phyloP scores from a whole-genome alignment of 2,113 vertebrate species.

The Pachyramphus minor region DNA sequence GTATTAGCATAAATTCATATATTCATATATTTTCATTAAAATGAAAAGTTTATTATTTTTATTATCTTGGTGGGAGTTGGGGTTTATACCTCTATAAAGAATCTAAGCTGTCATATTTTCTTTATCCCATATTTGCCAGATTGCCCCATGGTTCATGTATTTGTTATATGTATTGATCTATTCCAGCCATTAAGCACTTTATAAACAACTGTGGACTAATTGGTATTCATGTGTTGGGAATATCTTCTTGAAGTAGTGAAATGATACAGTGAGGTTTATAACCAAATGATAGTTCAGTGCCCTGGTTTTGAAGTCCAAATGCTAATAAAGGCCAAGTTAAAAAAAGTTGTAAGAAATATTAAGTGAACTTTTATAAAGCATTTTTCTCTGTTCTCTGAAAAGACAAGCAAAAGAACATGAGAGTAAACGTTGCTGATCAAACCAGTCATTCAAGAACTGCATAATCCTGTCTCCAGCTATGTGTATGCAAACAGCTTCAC shows the following conservation, averaged over 20 bases:
- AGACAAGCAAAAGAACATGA: background rate
- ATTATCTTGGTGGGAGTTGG: constrained; percentile 4
- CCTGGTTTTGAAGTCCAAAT: background rate
- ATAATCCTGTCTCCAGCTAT: background rate
- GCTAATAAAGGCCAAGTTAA: background rate
- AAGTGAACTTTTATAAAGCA: background rate
- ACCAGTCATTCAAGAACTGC: background rate
- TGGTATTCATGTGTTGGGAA: constrained; percentile 6
- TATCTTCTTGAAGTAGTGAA: background rate
- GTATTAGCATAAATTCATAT: constrained; percentile 47
- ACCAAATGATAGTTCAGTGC: background rate
- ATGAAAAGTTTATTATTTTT: constrained; percentile 50
- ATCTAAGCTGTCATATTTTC: constrained; percentile 16
- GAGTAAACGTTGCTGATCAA: background rate
- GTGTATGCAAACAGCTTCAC: background rate
- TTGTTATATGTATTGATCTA: constrained; percentile 40
- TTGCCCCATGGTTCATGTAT: constrained; percentile 26
- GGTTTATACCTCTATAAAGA: constrained; percentile 23
- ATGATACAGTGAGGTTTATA: background rate
- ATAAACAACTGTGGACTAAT: constrained; percentile 28
- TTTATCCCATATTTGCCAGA: constrained; percentile 32
- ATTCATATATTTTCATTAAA: constrained; percentile 45
- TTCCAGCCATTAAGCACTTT: constrained; percentile 8
- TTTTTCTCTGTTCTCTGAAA: background rate
- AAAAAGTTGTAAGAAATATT: background rate